A percentile compares a stretch with the other conserved stretches of the same genome.
Conservation (phyloP, 2,797 vertebrate species). For the Hypotaenidia okinawae region DNA sequence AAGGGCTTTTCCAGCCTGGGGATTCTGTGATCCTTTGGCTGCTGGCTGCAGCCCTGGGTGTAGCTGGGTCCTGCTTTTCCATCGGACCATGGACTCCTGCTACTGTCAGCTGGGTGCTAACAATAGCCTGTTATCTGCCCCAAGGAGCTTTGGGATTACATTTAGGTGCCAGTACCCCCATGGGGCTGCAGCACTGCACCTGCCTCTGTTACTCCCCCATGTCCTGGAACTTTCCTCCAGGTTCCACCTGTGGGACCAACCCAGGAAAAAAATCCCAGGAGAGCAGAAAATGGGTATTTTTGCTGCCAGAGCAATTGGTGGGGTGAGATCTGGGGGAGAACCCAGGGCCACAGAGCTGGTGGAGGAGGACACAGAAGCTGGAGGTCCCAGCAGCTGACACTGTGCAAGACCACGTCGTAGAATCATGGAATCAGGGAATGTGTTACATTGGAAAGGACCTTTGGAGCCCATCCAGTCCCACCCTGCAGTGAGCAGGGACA, state of each 20-base stretch:
- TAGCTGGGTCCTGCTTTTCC: not conserved
- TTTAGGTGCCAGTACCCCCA: accelerated
- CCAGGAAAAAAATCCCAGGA: accelerated
- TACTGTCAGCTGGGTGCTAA: not conserved
- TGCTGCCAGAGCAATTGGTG: accelerated
- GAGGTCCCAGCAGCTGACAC: not conserved
- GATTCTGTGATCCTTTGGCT: no score
- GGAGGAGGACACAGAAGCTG: not conserved
- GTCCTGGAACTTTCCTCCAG: not conserved
- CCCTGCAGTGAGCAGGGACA: no score
- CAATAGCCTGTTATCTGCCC: not conserved
- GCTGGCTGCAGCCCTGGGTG: not conserved
- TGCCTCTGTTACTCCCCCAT: accelerated
- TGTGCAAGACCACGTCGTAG: accelerated
- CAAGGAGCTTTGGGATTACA: accelerated
- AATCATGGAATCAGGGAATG: no score
- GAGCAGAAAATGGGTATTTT: not conserved
- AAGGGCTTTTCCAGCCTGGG: no score
- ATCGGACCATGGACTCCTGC: not conserved
- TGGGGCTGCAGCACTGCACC: not conserved
- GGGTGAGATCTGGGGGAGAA: not conserved
- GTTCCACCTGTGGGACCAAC: not conserved
- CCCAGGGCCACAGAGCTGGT: accelerated
- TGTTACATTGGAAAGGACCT: no score
- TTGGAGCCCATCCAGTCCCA: no score